phyloP scores from a whole-genome alignment of 1,140 invertebrate species.

The Drosophila tropicalis region DNA sequence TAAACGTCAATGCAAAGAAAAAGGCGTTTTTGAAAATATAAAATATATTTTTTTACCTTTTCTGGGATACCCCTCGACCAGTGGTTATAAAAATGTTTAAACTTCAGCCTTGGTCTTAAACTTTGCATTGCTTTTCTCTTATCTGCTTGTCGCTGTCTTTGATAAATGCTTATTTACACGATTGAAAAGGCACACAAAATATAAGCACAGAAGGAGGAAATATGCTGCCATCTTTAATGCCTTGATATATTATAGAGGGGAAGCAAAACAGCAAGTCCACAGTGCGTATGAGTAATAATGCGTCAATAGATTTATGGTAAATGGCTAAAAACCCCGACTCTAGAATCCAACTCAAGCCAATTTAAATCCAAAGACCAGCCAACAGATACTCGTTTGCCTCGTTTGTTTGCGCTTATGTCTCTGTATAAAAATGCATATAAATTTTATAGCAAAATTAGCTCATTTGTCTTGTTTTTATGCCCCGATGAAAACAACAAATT shows the following conservation, averaged over 20 bases:
- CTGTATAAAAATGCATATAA: conserved; percentile 78
- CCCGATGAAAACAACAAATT: conserved; percentile 53
- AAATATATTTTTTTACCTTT: no score
- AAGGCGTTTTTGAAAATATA: no score
- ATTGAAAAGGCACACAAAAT: conserved; percentile 38
- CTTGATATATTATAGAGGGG: conserved; percentile 57
- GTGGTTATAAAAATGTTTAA: conserved; percentile 12
- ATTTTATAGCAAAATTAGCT: conserved; percentile 74
- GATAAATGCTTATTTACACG: conserved; percentile 54
- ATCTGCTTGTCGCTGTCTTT: conserved; percentile 14
- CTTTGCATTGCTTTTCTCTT: not conserved
- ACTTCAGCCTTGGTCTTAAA: not conserved
- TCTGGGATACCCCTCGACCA: no score
- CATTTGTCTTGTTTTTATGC: conserved; percentile 71
- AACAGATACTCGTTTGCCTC: not conserved
- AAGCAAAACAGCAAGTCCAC: conserved; percentile 32
- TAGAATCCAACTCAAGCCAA: not conserved
- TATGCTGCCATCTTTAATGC: conserved; percentile 57
- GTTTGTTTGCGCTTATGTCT: conserved; percentile 59
- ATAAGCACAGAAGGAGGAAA: conserved; percentile 20
- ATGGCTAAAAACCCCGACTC: conserved; percentile 19
- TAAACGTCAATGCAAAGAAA: not conserved
- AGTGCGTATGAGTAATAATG: conserved; percentile 77
- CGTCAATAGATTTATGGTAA: conserved; percentile 71
- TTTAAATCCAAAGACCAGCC: not conserved